phyloP scores from a whole-genome alignment of 2,888 invertebrate species.

The Dysmachus trigonus region DNA sequence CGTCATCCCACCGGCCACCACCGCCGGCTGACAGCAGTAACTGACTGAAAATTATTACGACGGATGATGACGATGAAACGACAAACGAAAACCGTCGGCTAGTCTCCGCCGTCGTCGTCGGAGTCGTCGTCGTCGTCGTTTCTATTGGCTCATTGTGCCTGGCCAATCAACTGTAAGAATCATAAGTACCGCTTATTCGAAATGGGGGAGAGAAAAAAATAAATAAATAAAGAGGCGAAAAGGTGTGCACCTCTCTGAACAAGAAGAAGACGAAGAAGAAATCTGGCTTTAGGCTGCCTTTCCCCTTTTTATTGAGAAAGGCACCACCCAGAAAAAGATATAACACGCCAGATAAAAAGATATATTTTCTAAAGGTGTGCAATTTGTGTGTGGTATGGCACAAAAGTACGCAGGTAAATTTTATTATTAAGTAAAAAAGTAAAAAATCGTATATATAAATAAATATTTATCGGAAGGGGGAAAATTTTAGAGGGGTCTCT shows the following conservation, averaged over 20 bases:
- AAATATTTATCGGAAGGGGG: no score
- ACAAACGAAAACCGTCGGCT: neutral
- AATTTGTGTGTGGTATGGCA: neutral
- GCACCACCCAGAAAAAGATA: neutral
- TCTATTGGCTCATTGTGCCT: constrained; percentile 51
- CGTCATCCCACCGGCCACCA: no score
- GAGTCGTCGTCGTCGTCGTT: neutral
- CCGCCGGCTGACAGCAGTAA: neutral
- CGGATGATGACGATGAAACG: neutral
- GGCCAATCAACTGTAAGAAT: constrained; percentile 51
- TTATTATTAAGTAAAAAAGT: no score
- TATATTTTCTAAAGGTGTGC: neutral
- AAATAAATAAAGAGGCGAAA: neutral
- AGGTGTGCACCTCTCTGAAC: neutral
- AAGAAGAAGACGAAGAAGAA: no score
- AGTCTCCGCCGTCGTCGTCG: neutral
- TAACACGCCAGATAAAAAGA: neutral
- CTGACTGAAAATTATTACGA: neutral
- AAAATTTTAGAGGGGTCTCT: no score
- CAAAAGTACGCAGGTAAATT: no score
- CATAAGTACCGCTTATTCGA: neutral
- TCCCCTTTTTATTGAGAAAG: neutral
- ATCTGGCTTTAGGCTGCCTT: neutral
- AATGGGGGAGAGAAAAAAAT: neutral
- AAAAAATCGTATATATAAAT: no score